Evolutionary conservation across 1,140 invertebrate genomes (phyloP), one percentile per base, ranked within the genome.

Genomic region (Hypsibius dujardini): DNA sequence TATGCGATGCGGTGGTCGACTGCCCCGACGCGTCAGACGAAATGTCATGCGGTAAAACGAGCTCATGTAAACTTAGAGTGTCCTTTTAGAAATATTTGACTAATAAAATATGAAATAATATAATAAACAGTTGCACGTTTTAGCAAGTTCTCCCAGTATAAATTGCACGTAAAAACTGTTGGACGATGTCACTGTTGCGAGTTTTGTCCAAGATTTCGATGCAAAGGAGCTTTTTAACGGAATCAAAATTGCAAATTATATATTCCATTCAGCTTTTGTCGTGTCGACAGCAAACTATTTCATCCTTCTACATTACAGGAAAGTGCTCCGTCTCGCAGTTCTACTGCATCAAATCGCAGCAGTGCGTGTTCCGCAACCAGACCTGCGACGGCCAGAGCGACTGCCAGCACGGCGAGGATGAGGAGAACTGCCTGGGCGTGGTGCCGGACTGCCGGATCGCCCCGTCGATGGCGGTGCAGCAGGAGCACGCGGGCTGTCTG

Each of bases 21-120:
- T 67, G 62, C 42, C 7, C 42, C 7, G 62, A 67, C 42, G 7
- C 62, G 42, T 67, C 62, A 42, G 62, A 67, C 62, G 62, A 67
- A 67, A 12, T 67, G 62, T 67, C 42, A 3, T 67, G 62, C 62
- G 62, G 50, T 56, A 56, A 56, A n/a, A n/a, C n/a, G n/a, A n/a
- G n/a, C n/a, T n/a, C n/a, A n/a, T n/a, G n/a, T n/a, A n/a, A n/a
- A n/a, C n/a, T n/a, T n/a, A n/a, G n/a, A n/a, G n/a, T n/a, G n/a
- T n/a, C n/a, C n/a, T n/a, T n/a, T n/a, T n/a, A n/a, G n/a, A n/a
- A n/a, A n/a, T n/a, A n/a, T n/a, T n/a, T n/a, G n/a, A n/a, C n/a
- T n/a, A n/a, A n/a, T n/a, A n/a, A n/a, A n/a, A n/a, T n/a, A n/a
- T n/a, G n/a, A n/a, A n/a, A n/a, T n/a, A n/a, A n/a, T n/a, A n/a